Evolutionary conservation across 2,113 vertebrate species (phyloP), one percentile per base, ranked within the genome.

Genomic region (Psettodes erumei): DNA sequence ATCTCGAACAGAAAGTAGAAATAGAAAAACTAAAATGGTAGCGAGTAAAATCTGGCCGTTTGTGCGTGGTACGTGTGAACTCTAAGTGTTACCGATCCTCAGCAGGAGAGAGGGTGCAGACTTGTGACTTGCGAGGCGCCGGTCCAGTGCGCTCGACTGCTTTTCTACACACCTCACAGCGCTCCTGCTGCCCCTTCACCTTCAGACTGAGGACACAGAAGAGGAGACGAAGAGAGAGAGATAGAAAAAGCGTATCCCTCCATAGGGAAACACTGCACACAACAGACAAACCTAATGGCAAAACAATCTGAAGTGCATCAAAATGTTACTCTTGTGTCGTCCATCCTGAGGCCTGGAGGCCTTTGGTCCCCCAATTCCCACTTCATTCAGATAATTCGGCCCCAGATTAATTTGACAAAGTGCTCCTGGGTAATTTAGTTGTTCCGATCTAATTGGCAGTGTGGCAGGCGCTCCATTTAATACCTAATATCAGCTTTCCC

Each of bases 331-430:
- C 15, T 33, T 9, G 30, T 47, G 18, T n/a, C 5, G 1, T 62
- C 16, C 48, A 37, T 7, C 42, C 23, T 12, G 33, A 42, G 54
- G 21, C 15, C 30, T 48, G 11, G 42, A n/a, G 13, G 50, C 19
- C 13, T 47, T 35, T n/a, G n/a, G 62, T 58, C 42, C 65, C 4
- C 1, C 35, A 35, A 23, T 37, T 8, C n/a, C 7, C 32, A n/a
- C 54, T 67, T 64, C 25, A 67, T 71, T n/a, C 67, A 68, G 71
- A 76, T 82, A 51, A 71, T 21, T 37, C 23, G 56, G 23, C 23
- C 50, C 19, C 19, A 38, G 33, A 75, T 51, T 77, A 28, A 89
- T 90, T 74, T 79, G 71, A 75, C 50, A 11, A 63, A 89, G 80
- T 77, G 86, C 82, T 58, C 27, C 35, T 50, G 60, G 67, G 48